Evolutionary conservation across 2,888 invertebrate species (phyloP).

Genomic region (Lamellibrachia satsuma): DNA sequence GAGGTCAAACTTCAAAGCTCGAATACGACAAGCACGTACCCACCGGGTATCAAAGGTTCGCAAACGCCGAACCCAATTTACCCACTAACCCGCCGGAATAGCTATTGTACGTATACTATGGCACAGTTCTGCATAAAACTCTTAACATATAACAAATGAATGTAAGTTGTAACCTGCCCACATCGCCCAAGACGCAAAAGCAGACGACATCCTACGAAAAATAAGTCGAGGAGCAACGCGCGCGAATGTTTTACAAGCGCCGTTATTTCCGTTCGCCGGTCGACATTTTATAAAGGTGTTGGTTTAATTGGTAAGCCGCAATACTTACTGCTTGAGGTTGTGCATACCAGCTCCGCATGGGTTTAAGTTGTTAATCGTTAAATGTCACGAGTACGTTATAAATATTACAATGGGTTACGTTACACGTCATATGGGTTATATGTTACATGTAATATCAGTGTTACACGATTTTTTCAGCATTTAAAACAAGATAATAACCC

Average conservation of each 20-base stretch:
- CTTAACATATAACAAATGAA: not conserved
- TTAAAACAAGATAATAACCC: not conserved
- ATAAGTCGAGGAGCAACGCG: not conserved
- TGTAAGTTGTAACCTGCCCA: not conserved
- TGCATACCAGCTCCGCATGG: too few relatives aligned
- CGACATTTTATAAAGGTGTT: too few relatives aligned
- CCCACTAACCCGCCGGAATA: not conserved
- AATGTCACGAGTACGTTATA: not conserved
- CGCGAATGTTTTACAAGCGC: not conserved
- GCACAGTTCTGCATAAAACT: not conserved
- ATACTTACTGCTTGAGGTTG: too few relatives aligned
- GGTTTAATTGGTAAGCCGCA: too few relatives aligned
- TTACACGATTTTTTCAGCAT: not conserved
- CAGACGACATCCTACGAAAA: not conserved
- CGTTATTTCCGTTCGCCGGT: not conserved
- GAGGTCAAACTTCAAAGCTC: not conserved
- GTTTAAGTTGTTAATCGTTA: not conserved
- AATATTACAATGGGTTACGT: not conserved
- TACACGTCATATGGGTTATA: not conserved
- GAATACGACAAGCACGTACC: not conserved
- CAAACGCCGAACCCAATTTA: not conserved
- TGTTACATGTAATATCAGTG: not conserved
- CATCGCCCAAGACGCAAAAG: not conserved
- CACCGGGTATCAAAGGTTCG: not conserved
- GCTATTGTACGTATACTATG: not conserved